Evolutionary conservation across 2,888 invertebrate species (phyloP), one percentile per base, ranked within the genome.

Genomic region (Cephus spinipes): DNA sequence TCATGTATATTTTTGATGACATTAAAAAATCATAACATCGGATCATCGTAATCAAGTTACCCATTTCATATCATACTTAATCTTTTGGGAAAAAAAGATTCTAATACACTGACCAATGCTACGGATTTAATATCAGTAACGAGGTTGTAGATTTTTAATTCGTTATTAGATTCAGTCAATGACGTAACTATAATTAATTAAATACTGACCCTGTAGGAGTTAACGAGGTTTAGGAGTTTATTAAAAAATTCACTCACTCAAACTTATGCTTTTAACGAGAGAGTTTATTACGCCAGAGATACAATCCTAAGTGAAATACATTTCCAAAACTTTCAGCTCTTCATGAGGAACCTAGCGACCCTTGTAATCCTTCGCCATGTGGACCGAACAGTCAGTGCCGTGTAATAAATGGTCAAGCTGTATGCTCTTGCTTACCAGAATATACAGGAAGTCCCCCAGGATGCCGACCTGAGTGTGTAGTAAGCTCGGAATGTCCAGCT

Each of bases 301-400:
- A 40, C 40, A 40, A 55, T 55, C 23, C 23, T 55, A 55, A 55
- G 87, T 92, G 71, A 71, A 71, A 12, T 71, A 71, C 15, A 71
- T 71, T 71, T 33, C 15, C 71, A 71, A 31, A 71, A 71, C 71
- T 71, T 71, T 6, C 71, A 71, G 71, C 31, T 23, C n/a, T 71
- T 12, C 71, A 15, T 15, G 71, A 31, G 9, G 71, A 71, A 71
- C 71, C 71, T 23, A 33, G 31, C 77, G 93, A 95, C 88, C 96
- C 96, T 4, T 97, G 97, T 87, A 92, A 93, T 82, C 96, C 96
- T 73, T 95, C 95, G 11, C 96, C 96, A 0, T 97, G 97, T 89
- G 97, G 97, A 85, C 95, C 96, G 82, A 96, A 97, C 91, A 96
- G 97, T 83, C 95, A 96, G 88, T 97, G 97, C 92, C 95, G 96